These are phyloP conservation scores for Mandrillus leucophaeus DNA, from an alignment of 2,113 vertebrate genomes.

Conservation along the genomic window DNA sequence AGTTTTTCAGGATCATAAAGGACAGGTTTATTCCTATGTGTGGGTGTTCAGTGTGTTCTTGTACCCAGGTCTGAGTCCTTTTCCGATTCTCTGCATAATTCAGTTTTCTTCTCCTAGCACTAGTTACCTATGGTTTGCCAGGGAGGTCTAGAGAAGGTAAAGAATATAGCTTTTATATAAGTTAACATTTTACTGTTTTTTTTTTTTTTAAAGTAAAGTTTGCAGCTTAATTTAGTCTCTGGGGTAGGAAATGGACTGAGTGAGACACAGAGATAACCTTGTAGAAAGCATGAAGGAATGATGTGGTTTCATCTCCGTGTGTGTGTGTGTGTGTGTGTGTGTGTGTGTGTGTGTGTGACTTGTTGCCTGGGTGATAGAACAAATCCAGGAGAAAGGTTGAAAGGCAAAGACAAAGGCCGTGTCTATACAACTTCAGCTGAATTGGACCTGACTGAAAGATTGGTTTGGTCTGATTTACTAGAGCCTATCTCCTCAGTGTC, in stretches of 20 bases:
- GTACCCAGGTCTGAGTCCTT: background rate
- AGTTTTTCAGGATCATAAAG: background rate
- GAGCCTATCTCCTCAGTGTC: slow-evolving; percentile 25
- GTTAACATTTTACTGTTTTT: background rate
- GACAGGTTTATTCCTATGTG: background rate
- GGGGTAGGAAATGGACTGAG: background rate
- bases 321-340: background rate
- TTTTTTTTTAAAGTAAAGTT: background rate
- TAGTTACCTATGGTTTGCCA: background rate
- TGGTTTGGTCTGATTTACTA: slow-evolving; percentile 12
- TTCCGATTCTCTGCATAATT: background rate
- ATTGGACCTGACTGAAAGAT: slow-evolving; percentile 42
- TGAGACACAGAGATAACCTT: background rate
- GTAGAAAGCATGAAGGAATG: background rate
- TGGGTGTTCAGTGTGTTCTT: background rate
- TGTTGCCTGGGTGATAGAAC: slow-evolving; percentile 29
- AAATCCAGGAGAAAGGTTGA: background rate
- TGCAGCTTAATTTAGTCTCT: background rate
- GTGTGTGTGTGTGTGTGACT: background rate
- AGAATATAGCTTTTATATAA: background rate
- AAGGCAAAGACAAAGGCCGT: slow-evolving; percentile 8
- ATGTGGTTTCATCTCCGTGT: background rate
- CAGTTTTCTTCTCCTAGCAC: background rate
- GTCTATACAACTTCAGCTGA: background rate
- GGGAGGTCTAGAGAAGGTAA: background rate